These are phyloP conservation scores for Ornithorhynchus anatinus DNA, from an alignment of 2,113 vertebrate species.

Conservation along the genomic window DNA sequence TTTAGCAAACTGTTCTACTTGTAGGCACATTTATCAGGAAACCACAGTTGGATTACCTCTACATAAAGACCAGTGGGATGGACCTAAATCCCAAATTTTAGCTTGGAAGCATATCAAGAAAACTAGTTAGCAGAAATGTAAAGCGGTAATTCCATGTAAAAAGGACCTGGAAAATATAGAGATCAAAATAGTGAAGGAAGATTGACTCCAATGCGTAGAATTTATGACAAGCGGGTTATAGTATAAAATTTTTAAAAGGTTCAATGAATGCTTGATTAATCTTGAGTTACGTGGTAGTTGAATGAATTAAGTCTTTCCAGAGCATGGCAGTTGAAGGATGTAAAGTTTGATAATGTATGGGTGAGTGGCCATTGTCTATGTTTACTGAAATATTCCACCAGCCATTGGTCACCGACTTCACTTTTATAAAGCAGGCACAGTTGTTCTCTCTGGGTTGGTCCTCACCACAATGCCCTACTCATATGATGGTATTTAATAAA, in stretches of 20 bases:
- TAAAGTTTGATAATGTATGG: constrained; percentile 18
- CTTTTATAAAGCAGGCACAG: background rate
- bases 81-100: too few species aligned
- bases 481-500: background rate
- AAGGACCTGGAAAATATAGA: constrained; percentile 24
- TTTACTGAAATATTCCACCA: constrained; percentile 18
- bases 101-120: too few species aligned
- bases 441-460: background rate
- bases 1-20: too few species aligned
- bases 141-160: constrained; percentile 5
- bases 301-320: constrained; percentile 49
- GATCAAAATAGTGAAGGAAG: constrained; percentile 20
- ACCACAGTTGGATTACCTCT: too few species aligned
- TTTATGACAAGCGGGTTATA: constrained; percentile 60
- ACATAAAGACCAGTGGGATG: too few species aligned
- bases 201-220: background rate
- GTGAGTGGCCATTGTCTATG: background rate
- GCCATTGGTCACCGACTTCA: background rate
- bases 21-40: too few species aligned
- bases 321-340: constrained; percentile 14
- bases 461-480: constrained; percentile 30
- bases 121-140: background rate
- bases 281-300: constrained; percentile 57
- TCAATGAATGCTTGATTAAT: constrained; percentile 52
- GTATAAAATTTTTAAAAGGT: constrained; percentile 58